Conservation (phyloP, 2,113 vertebrate species). For the Percopsis transmontana region DNA sequence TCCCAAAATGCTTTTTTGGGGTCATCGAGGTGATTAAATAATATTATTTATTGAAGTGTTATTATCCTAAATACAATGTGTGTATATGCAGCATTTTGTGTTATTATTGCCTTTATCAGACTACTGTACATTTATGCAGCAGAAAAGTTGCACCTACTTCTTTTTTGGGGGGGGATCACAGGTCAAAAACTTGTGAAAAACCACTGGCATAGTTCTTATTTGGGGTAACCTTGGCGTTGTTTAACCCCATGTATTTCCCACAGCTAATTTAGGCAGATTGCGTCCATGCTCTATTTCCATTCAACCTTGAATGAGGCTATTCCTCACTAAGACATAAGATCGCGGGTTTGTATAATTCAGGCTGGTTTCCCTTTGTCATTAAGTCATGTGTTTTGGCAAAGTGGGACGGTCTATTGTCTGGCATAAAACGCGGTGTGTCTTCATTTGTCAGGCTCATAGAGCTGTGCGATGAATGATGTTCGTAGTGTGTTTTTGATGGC, state of each 20-base stretch:
- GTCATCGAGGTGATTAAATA: no score
- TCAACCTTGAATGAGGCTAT: conserved; percentile 50
- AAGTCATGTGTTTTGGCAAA: conserved; percentile 67
- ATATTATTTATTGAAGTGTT: no score
- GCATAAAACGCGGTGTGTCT: conserved; percentile 66
- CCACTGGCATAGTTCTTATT: neutral
- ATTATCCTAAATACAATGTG: no score
- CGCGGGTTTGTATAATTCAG: conserved; percentile 39
- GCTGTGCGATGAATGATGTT: conserved; percentile 69
- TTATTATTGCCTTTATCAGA: no score
- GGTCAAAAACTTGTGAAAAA: conserved; percentile 51
- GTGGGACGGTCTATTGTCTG: conserved; percentile 64
- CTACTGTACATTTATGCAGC: no score
- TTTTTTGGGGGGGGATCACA: conserved; percentile 6
- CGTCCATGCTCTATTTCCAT: conserved; percentile 24
- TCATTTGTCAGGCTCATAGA: conserved; percentile 72
- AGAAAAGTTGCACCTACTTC: no score
- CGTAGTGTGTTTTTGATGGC: conserved; percentile 70
- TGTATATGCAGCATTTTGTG: no score
- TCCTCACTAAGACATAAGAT: conserved; percentile 59
- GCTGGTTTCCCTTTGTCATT: conserved; percentile 56
- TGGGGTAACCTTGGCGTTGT: neutral
- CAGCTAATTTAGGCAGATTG: conserved; percentile 24
- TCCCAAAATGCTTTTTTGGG: no score
- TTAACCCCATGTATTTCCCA: conserved; percentile 17